Conservation (phyloP, 2,888 invertebrate species). For the Loripinus fragilis region DNA sequence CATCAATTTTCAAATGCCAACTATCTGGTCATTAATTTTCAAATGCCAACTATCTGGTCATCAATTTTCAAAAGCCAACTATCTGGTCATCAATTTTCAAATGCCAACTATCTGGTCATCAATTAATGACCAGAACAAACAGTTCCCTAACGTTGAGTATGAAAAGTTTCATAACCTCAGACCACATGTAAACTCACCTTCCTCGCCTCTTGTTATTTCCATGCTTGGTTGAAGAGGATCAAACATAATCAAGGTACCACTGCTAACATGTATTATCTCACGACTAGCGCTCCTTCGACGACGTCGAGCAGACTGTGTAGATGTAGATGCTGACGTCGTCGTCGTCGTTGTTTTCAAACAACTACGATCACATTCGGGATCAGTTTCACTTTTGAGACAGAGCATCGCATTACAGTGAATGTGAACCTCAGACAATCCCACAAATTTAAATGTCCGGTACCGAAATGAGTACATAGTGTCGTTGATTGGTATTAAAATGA, state of each 20-base stretch:
- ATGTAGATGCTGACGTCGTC: constrained; percentile 51
- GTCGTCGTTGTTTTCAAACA: constrained; percentile 66
- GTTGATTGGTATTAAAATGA: constrained; percentile 72
- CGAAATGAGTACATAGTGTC: constrained; percentile 72
- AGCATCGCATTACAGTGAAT: constrained; percentile 77
- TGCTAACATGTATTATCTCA: constrained; percentile 32
- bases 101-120: too few relatives aligned
- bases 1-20: too few relatives aligned
- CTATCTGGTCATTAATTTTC: too few relatives aligned
- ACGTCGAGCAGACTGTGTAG: constrained; percentile 21
- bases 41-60: too few relatives aligned
- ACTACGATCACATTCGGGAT: constrained; percentile 70
- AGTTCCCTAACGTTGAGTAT: too few relatives aligned
- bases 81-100: too few relatives aligned
- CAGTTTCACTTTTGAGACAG: constrained; percentile 71
- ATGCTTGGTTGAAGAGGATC: neutral
- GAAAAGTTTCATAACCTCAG: too few relatives aligned
- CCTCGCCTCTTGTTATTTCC: constrained; percentile 14
- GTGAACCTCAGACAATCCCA: constrained; percentile 62
- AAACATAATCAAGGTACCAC: constrained; percentile 35
- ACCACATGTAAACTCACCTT: too few relatives aligned
- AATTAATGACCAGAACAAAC: too few relatives aligned
- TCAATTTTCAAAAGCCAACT: too few relatives aligned
- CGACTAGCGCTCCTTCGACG: constrained; percentile 24
- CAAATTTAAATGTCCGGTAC: constrained; percentile 76